A percentile compares a stretch with the other conserved stretches of the same genome.
phyloP scores from a whole-genome alignment of 2,113 vertebrate genomes.

The Telmatochromis brichardi region DNA sequence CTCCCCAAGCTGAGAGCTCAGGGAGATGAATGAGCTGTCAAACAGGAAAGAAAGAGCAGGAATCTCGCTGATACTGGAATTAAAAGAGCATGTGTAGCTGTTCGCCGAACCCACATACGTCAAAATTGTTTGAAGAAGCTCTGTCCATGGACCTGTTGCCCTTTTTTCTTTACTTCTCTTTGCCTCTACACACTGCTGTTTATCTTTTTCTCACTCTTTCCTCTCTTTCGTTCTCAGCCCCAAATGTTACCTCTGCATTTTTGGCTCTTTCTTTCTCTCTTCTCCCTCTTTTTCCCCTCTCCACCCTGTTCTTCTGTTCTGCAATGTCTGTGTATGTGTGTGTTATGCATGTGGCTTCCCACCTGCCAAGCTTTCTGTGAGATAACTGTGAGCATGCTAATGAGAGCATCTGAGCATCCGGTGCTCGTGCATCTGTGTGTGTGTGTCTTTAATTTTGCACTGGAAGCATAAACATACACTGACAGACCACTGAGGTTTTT shows the following conservation, averaged over 20 bases:
- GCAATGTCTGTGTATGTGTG: not conserved
- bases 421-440: not conserved
- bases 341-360: not conserved
- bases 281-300: not conserved
- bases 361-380: constrained; percentile 8
- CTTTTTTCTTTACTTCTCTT: not conserved
- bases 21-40: constrained; percentile 49
- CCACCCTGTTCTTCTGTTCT: not conserved
- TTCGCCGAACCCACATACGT: not conserved
- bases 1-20: not conserved
- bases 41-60: not conserved
- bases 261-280: not conserved
- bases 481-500: not conserved
- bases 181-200: not conserved
- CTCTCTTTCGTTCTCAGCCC: not conserved
- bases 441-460: not conserved
- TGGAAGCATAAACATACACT: not conserved
- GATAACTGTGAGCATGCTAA: constrained; percentile 25
- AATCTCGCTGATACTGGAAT: not conserved
- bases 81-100: constrained; percentile 17
- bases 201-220: not conserved
- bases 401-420: not conserved
- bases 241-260: not conserved
- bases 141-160: not conserved
- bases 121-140: not conserved